Base-by-base conservation (phyloP, 2,113 vertebrate genomes). In the Cyprinodon brontotheroides region DNA sequence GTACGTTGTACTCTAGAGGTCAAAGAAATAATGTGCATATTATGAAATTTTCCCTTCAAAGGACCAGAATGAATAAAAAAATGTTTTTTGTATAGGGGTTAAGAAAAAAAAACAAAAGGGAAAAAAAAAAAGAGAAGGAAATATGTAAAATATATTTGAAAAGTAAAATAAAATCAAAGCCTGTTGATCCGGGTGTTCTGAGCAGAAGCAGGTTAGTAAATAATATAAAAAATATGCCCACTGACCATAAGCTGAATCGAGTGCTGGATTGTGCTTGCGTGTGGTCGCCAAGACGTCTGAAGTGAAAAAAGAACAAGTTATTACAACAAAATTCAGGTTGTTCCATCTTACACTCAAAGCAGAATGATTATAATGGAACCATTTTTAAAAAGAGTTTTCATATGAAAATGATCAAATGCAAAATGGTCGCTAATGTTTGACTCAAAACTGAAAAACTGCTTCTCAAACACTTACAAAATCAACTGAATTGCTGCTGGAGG, bases 211-310 rank as follows among this genome's bases (percentile, higher is more conserved):
- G 38, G 4, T 70, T 50, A 62, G 45, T 13, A 15, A 40, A 22
- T 73, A 57, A 68, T 8, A n/a, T 14, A 57, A 71, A 40, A 70
- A 45, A 20, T 4, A 48, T 20, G 38, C 78, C 11, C 72, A 94
- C 94, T 95, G 78, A 96, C 95, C 95, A 65, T 95, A 95, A 63
- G 94, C 92, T 0, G 92, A 94, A 70, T 96, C 94, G 8, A 92
- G 89, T 0, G 91, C 89, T 3, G 93, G 81, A 86, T 94, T 94
- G 53, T 94, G 92, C 83, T 89, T 94, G 50, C 94, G 92, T 6
- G 94, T 95, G 11, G 95, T 94, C 3, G 94, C 92, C 90, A 93
- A 83, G 78, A 95, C 82, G 66, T 95, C 94, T 95, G 90, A 11
- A 86, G 63, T 57, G 59, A 67, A 72, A n/a, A 83, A 4, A 80